Base-by-base conservation (phyloP, 2,888 invertebrate genomes). In the Achlya flavicornis region DNA sequence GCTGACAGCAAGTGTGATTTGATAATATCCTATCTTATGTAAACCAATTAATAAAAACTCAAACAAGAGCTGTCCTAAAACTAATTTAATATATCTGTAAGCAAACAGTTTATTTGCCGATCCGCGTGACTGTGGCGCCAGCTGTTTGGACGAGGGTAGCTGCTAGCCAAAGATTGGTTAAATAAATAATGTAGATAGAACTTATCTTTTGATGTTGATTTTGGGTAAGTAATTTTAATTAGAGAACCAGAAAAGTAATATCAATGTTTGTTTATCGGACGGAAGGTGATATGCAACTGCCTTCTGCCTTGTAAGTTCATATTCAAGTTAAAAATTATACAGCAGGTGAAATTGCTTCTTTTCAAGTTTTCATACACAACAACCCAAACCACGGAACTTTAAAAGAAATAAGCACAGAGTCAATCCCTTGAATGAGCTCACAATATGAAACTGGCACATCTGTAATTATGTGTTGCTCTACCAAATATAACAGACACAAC, bases 51-150 rank as follows among this genome's bases (percentile, higher is more conserved):
- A 79, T 76, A 81, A 82, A 84, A 81, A 80, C 68, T 69, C 70
- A 71, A 80, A 81, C 78, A 80, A 69, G 72, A 74, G 73, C 76
- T 78, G 75, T 76, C 78, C 75, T 79, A 78, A 78, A 84, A 84
- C 81, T 82, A 83, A 85, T 83, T 84, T 81, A 82, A 85, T 83
- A 73, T 75, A 84, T 79, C 72, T 69, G 75, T 80, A 78, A 80
- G 82, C 79, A 86, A 84, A 86, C 82, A 82, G 81, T 86, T 82
- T 85, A 84, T 85, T 86, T 84, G 82, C 73, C 77, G 74, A 78
- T 78, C 76, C 68, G 75, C 76, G 75, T 71, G 77, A 75, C 81
- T 80, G 64, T 74, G 84, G 82, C 84, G 86, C 82, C 90, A 86
- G 88, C 85, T 90, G 89, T 75, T 76, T 61, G 77, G 73, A 78